Percentiles rank a stretch among this genome's conserved stretches.
Evolutionary conservation across 2,797 vertebrate genomes (phyloP).

Genomic region (Pseudotriccus pelzelni): DNA sequence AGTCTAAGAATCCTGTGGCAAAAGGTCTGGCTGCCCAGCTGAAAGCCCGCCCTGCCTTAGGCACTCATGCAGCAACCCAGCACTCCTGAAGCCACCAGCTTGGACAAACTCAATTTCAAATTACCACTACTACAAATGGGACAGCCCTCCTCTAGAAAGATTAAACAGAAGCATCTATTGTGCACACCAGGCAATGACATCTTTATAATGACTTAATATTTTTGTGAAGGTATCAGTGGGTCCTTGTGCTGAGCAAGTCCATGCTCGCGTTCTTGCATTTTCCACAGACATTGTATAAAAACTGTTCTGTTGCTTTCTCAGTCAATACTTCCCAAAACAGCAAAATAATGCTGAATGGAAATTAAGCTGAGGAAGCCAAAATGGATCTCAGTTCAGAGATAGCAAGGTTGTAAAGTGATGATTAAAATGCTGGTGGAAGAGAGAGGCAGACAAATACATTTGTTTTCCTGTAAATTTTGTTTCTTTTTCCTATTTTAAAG

Average conservation of each 20-base stretch:
- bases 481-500: not conserved
- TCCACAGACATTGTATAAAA: not conserved
- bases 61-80: not conserved
- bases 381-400: not conserved
- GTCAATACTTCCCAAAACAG: not conserved
- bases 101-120: not conserved
- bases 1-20: not conserved
- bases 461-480: not conserved
- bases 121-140: not conserved
- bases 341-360: not conserved
- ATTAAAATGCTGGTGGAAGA: constrained; percentile 1
- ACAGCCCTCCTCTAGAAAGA: not conserved
- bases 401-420: not conserved
- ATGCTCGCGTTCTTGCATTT: not conserved
- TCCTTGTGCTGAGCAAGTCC: not conserved
- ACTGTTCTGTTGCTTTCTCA: not conserved
- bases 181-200: not conserved
- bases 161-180: not conserved
- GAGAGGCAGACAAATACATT: not conserved
- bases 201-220: not conserved
- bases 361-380: not conserved
- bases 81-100: not conserved
- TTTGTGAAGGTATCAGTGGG: not conserved
- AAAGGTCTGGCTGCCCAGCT: not conserved
- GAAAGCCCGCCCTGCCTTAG: not conserved